phyloP scores from a whole-genome alignment of 2,113 vertebrate genomes.

The Grallaria varia region DNA sequence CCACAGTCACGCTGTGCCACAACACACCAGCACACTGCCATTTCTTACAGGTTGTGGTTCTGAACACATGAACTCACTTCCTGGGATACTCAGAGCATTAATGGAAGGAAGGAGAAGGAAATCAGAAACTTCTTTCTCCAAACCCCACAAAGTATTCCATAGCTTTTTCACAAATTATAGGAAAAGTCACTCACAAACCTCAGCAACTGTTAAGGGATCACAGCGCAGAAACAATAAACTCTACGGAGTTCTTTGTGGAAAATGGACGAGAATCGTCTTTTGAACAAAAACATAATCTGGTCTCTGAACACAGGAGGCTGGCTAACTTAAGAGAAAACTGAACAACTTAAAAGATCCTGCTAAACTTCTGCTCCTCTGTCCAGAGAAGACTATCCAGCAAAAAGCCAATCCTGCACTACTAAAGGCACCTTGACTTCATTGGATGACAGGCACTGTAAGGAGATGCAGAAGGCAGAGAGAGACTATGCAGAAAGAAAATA shows the following conservation, averaged over 20 bases:
- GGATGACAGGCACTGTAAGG: not conserved
- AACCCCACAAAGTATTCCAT: not conserved
- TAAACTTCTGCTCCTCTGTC: not conserved
- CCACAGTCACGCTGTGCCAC: not conserved
- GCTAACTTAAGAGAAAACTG: not conserved
- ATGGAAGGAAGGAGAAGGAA: not conserved
- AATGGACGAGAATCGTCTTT: not conserved
- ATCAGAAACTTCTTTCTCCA: not conserved
- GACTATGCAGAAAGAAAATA: not conserved
- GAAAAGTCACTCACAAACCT: not conserved
- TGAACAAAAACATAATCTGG: not conserved
- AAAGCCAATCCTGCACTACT: not conserved
- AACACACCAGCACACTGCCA: not conserved
- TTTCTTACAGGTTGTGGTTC: not conserved
- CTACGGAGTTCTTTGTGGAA: not conserved
- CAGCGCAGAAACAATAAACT: not conserved
- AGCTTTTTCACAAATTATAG: not conserved
- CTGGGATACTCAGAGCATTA: not conserved
- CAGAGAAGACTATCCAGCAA: not conserved
- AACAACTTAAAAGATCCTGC: not conserved
- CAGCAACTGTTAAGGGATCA: not conserved
- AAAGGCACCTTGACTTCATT: not conserved
- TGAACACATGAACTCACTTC: not conserved
- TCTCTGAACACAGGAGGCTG: not conserved
- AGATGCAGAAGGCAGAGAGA: not conserved